Base-by-base conservation (phyloP, 2,888 invertebrate species). In the Parnassius apollo region DNA sequence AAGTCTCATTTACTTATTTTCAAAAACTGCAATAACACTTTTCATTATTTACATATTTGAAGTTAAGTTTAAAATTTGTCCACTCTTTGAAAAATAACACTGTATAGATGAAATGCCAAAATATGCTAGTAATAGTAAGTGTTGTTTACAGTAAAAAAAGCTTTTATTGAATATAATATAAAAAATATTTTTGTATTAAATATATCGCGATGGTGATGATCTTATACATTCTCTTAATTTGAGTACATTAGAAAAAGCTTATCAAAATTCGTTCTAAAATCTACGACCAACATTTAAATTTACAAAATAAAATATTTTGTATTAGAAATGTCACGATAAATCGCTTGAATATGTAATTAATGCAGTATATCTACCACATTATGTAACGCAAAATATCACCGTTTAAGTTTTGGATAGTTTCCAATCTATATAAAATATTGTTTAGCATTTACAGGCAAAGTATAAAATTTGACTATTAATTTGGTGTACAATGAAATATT, bases 251-350 rank as follows among this genome's bases (percentile, higher is more conserved):
- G 1, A 7, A n/a, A 46, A 12, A 25, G n/a, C 3, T 11, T 11
- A 7, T 11, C n/a, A n/a, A 46, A n/a, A n/a, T 11, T n/a, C 12
- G 1, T n/a, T n/a, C n/a, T 49, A 13, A 9, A 13, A 49, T 49
- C 13, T 13, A 13, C 9, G 9, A 2, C 2, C 11, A 13, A 49
- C 35, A 57, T 57, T 35, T 57, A 1, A 7, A 35, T 35, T 35
- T 35, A 35, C 35, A 42, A 35, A 42, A 57, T 57, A 57, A 22
- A 55, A 42, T 57, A 46, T 57, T 57, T 48, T 18, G 35, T 50
- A 18, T 42, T 18, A 10, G n/a, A 18, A 50, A 42, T 18, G 42
- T 50, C 18, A 42, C 50, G 22, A 50, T 57, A 57, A 57, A 57
- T 57, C 50, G 42, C 11, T 18, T 3, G 49, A 42, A 42, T 42